These are phyloP conservation scores for Drosophila bifasciata DNA, from an alignment of 1,140 invertebrate species.

Conservation along the genomic window DNA sequence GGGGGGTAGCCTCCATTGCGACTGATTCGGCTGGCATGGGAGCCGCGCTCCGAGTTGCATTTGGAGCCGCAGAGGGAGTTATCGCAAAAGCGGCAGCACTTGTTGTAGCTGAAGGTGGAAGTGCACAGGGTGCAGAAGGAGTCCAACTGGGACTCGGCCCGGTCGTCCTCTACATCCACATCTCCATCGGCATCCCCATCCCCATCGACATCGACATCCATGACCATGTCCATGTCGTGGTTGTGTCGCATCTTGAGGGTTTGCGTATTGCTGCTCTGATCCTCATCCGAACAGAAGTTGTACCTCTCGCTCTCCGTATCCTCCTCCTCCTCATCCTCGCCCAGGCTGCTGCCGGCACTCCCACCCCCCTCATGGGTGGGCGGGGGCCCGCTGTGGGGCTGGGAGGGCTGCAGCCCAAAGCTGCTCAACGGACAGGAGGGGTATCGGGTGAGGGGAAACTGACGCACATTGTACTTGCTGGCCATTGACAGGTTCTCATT, in stretches of 20 bases:
- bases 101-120: constrained; percentile 82
- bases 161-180: constrained; percentile 31
- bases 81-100: constrained; percentile 78
- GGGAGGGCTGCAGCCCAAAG: constrained; percentile 30
- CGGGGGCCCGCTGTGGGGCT: background rate
- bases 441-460: constrained; percentile 66
- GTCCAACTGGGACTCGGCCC: constrained; percentile 67
- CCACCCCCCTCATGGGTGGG: constrained; percentile 5
- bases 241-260: constrained; percentile 45
- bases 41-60: constrained; percentile 75
- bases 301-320: constrained; percentile 65
- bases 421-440: constrained; percentile 71
- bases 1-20: constrained; percentile 18
- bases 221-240: constrained; percentile 21
- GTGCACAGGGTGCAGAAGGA: constrained; percentile 83
- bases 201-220: constrained; percentile 22
- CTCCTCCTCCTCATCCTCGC: constrained; percentile 48
- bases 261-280: constrained; percentile 62
- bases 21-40: constrained; percentile 62
- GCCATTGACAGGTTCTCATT: constrained; percentile 83
- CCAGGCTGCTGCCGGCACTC: constrained; percentile 64
- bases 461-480: constrained; percentile 69
- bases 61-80: constrained; percentile 78
- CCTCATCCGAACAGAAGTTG: constrained; percentile 76
- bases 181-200: background rate